These are phyloP conservation scores for Harpagifer antarcticus DNA, from an alignment of 2,797 vertebrate species.

Conservation along the genomic window DNA sequence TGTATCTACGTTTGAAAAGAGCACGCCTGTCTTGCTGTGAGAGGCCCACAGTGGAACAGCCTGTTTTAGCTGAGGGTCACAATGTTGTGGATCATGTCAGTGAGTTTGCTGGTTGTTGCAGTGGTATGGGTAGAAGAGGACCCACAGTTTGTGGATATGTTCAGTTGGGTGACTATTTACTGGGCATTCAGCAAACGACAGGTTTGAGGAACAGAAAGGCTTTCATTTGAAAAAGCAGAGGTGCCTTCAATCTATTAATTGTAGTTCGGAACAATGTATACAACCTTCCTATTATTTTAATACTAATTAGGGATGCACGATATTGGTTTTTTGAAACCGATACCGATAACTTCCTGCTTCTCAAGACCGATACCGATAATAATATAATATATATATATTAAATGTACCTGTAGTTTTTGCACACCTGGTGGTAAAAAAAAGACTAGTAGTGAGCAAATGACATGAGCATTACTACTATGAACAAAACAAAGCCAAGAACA, in stretches of 20 bases:
- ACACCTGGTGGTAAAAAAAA: too few relatives aligned
- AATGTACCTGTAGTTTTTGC: too few relatives aligned
- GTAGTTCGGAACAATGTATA: background rate
- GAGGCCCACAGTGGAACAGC: constrained; percentile 7
- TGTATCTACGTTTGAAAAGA: constrained; percentile 39
- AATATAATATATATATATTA: too few relatives aligned
- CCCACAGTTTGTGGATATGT: constrained; percentile 32
- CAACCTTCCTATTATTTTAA: background rate
- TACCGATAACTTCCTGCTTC: too few relatives aligned
- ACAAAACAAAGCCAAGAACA: too few relatives aligned
- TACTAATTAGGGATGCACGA: too few relatives aligned
- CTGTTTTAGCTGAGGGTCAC: constrained; percentile 13
- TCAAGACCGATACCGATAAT: too few relatives aligned
- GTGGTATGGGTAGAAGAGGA: constrained; percentile 18
- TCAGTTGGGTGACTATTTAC: constrained; percentile 15
- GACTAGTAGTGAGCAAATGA: too few relatives aligned
- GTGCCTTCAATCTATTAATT: constrained; percentile 1
- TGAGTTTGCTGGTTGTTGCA: constrained; percentile 28
- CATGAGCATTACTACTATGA: too few relatives aligned
- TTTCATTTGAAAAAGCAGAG: constrained; percentile 13
- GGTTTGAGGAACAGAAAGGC: constrained; percentile 31
- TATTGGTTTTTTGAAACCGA: too few relatives aligned
- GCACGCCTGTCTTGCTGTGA: background rate
- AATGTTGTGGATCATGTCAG: constrained; percentile 24
- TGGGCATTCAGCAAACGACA: constrained; percentile 33